phyloP scores from a whole-genome alignment of 2,113 vertebrate genomes.

The Ictalurus furcatus region DNA sequence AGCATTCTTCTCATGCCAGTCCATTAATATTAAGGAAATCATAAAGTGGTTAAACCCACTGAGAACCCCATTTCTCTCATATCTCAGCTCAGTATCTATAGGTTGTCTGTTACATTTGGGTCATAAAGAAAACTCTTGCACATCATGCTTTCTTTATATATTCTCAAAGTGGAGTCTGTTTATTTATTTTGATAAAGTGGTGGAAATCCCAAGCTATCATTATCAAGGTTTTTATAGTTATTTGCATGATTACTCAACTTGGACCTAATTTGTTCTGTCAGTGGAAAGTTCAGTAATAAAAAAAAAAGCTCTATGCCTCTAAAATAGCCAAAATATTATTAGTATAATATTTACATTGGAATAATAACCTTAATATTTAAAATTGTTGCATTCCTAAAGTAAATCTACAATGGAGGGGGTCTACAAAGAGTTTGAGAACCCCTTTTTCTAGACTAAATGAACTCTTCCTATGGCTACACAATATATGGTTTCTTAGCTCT shows the following conservation, averaged over 20 bases:
- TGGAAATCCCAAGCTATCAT: not conserved
- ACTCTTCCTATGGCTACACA: not conserved
- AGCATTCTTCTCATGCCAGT: constrained; percentile 23
- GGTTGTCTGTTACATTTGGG: not conserved
- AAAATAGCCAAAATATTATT: not conserved
- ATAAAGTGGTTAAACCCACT: not conserved
- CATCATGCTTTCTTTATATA: not conserved
- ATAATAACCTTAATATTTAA: not conserved
- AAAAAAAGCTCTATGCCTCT: not conserved
- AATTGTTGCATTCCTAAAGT: not conserved
- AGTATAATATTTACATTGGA: not conserved
- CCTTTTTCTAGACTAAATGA: not conserved
- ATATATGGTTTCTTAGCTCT: not conserved
- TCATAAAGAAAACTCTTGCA: not conserved
- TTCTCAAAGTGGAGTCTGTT: not conserved
- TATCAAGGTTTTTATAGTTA: not conserved
- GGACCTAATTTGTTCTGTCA: not conserved
- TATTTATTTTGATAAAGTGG: not conserved
- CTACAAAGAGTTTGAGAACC: not conserved
- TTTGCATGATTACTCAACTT: not conserved
- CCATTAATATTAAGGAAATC: not conserved
- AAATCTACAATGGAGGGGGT: not conserved
- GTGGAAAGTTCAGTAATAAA: not conserved
- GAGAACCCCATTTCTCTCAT: not conserved
- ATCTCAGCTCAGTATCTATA: not conserved